Percentiles rank a stretch among this genome's conserved stretches.
phyloP scores from a whole-genome alignment of 2,113 vertebrate genomes.

The Narcine bancroftii region DNA sequence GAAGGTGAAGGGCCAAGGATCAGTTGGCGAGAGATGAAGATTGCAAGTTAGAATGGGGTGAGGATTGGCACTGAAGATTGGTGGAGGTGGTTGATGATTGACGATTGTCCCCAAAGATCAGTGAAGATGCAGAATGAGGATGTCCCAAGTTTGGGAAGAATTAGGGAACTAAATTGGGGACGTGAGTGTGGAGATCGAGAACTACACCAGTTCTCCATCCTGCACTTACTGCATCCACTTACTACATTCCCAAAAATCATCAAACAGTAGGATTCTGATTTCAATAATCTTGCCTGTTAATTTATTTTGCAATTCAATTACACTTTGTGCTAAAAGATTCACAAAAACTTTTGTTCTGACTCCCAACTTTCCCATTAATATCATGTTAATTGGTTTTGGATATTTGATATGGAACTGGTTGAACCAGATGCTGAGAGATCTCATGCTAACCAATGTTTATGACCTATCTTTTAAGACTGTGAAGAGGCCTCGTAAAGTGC shows the following conservation, averaged over 20 bases:
- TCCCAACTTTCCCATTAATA: background rate
- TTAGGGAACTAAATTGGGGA: too few relatives aligned
- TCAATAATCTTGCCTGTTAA: background rate
- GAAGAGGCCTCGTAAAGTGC: slow-evolving; percentile 73
- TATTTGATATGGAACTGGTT: background rate
- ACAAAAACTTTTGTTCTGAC: background rate
- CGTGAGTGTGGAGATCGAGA: background rate
- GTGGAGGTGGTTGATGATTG: too few relatives aligned
- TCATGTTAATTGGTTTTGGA: background rate
- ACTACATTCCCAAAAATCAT: background rate
- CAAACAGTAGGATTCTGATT: background rate
- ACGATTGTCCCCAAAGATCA: too few relatives aligned
- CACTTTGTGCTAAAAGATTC: background rate
- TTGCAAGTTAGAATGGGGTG: too few relatives aligned
- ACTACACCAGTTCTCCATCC: background rate
- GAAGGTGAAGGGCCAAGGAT: too few relatives aligned
- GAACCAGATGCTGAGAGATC: background rate
- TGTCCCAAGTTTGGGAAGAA: too few relatives aligned
- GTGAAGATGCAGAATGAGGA: too few relatives aligned
- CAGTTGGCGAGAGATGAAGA: too few relatives aligned
- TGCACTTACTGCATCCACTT: background rate
- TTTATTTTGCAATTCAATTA: background rate
- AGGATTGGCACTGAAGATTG: too few relatives aligned
- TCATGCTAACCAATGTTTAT: background rate
- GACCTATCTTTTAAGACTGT: slow-evolving; percentile 64